Evolutionary conservation across 2,113 vertebrate species (phyloP), one percentile per base, ranked within the genome.

Genomic region (Catharus minimus): DNA sequence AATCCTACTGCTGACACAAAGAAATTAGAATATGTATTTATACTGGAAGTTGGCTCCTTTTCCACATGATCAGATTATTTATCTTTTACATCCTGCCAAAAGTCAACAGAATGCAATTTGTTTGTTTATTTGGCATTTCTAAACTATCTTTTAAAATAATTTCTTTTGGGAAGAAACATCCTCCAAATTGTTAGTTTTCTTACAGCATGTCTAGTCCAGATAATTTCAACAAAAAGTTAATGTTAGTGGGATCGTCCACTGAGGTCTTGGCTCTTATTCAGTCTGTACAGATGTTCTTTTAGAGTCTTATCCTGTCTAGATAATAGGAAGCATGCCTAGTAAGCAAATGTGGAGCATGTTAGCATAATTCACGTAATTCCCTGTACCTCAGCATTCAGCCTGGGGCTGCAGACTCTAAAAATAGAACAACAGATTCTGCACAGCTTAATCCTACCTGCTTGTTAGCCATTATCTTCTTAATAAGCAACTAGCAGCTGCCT

Each of bases 51-150:
- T 88, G 96, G 91, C 90, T 97, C 92, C 92, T 96, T 90, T 92
- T 96, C 89, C 90, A 97, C 81, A 61, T 57, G 92, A 92, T 96
- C 97, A 95, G 96, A 76, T 95, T 96, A 95, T 96, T 97, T 96
- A 95, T 96, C 95, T 97, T 95, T 95, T 94, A 69, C 93, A 92
- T 95, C 94, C 95, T 87, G 47, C 96, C 96, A 94, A 90, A 95
- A 95, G 91, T 57, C 77, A 95, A 91, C 92, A 92, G 92, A 97
- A 96, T 94, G 96, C 93, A 90, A 84, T 95, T 95, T 95, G 68
- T 95, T 97, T 96, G 89, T 96, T 97, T 97, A 82, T 90, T 95
- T 95, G 77, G 89, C 90, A 93, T 92, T 96, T 97, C 86, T 92
- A 88, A 95, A 74, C 69, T 86, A 83, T 96, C 56, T 90, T 88